Evolutionary conservation across 2,113 vertebrate genomes (phyloP).

Genomic region (Panurus biarmicus): DNA sequence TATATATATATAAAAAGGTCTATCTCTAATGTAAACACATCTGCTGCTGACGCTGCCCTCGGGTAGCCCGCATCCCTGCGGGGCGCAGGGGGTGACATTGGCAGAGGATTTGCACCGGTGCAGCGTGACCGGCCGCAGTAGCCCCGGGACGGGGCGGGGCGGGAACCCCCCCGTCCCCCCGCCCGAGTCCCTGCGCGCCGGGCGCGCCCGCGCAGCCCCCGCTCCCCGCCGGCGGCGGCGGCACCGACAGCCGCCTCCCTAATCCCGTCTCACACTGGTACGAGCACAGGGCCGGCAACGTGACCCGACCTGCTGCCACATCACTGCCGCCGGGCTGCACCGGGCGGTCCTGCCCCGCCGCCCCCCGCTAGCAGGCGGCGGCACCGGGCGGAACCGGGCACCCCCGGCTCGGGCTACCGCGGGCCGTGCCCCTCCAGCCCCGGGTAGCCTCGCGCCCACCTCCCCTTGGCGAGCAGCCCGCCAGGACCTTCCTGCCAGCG

Average conservation of each 20-base stretch:
- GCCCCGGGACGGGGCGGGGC: not conserved
- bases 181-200: not conserved
- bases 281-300: slow-evolving; percentile 73
- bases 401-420: not conserved
- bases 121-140: not conserved
- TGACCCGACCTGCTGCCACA: slow-evolving; percentile 66
- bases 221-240: slow-evolving; percentile 39
- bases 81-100: not conserved
- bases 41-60: not conserved
- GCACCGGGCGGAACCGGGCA: not conserved
- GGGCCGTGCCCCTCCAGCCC: not conserved
- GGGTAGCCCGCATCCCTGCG: not conserved
- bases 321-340: slow-evolving; percentile 35
- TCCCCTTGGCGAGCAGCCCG: not conserved
- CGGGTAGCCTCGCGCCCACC: not conserved
- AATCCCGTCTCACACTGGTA: slow-evolving; percentile 57
- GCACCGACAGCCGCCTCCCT: slow-evolving; percentile 56
- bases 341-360: not conserved
- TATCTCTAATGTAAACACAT: not conserved
- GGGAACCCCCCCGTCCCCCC: not conserved
- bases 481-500: not conserved
- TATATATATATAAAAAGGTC: not conserved
- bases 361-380: not conserved
- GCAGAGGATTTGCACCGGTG: not conserved
- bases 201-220: slow-evolving; percentile 4